Evolutionary conservation across 2,113 vertebrate genomes (phyloP), one percentile per base, ranked within the genome.

Genomic region (Zapornia atra): DNA sequence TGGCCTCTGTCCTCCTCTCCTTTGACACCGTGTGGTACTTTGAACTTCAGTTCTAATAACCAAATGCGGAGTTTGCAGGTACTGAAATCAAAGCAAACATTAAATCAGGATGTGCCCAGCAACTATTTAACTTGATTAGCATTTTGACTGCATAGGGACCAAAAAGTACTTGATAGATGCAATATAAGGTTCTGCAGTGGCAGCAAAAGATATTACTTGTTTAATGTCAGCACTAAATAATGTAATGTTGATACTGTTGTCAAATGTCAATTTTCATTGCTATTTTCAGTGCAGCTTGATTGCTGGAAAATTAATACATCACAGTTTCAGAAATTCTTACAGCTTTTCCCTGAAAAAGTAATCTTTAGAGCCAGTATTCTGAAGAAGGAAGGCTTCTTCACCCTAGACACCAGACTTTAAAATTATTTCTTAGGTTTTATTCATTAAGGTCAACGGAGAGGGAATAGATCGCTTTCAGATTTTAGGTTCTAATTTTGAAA

Each of bases 191-290:
- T 91, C 86, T 82, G 75, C 78, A 54, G 78, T 56, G 65, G 48
- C 88, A 94, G 81, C 82, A 88, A 48, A 96, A 84, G 56, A 68
- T 96, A 93, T 88, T 95, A 65, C 83, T 93, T 94, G 90, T 86
- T 94, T 96, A 94, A 96, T 95, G 88, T 71, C 94, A 95, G 94
- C 91, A 69, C 91, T 97, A 96, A 91, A 92, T 94, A 95, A 95
- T 78, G 68, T 86, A 84, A 75, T 70, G 56, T 82, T 94, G 66
- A 82, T 96, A 38, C 61, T 51, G 48, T 92, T 94, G 92, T 92
- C 90, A 96, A 96, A 95, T 94, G 88, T 94, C 95, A 93, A 65
- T 90, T 96, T 97, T 96, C 92, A 84, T 71, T 95, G 92, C 92
- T 94, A 40, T 68, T 93, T 95, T 90, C 77, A 75, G 72, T 51